Conservation (phyloP, 1,140 invertebrate genomes). For the Luehdorfia chinensis region DNA sequence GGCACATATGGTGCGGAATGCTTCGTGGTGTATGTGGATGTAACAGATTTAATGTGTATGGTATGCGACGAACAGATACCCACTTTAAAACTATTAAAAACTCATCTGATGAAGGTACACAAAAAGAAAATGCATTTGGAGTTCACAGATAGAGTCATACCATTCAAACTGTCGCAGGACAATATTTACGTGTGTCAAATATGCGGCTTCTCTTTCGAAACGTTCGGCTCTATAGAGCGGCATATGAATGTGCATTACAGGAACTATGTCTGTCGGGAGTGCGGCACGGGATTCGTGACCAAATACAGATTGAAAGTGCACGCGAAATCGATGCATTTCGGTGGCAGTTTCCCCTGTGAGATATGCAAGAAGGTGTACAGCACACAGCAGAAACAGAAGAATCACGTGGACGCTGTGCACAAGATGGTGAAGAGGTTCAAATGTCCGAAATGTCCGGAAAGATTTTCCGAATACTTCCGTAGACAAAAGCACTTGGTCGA, state of each 20-base stretch:
- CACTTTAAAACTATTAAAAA: conserved; percentile 50
- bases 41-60: conserved; percentile 48
- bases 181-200: conserved; percentile 50
- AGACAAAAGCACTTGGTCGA: conserved; percentile 60
- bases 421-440: conserved; percentile 59
- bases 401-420: conserved; percentile 55
- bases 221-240: conserved; percentile 59
- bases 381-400: conserved; percentile 53
- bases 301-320: conserved; percentile 53
- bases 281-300: conserved; percentile 59
- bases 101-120: conserved; percentile 48
- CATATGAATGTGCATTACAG: conserved; percentile 68
- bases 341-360: conserved; percentile 48
- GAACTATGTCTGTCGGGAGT: conserved; percentile 64
- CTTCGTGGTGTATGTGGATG: conserved; percentile 54
- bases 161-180: conserved; percentile 42
- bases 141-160: conserved; percentile 51
- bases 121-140: conserved; percentile 46
- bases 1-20: conserved; percentile 33
- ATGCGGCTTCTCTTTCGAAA: conserved; percentile 57
- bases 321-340: conserved; percentile 33
- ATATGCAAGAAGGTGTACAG: conserved; percentile 54
- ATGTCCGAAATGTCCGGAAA: conserved; percentile 54
- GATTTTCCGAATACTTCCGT: conserved; percentile 59
- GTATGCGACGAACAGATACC: conserved; percentile 33